Conservation (phyloP, 2,888 invertebrate species). For the Callinectes sapidus region DNA sequence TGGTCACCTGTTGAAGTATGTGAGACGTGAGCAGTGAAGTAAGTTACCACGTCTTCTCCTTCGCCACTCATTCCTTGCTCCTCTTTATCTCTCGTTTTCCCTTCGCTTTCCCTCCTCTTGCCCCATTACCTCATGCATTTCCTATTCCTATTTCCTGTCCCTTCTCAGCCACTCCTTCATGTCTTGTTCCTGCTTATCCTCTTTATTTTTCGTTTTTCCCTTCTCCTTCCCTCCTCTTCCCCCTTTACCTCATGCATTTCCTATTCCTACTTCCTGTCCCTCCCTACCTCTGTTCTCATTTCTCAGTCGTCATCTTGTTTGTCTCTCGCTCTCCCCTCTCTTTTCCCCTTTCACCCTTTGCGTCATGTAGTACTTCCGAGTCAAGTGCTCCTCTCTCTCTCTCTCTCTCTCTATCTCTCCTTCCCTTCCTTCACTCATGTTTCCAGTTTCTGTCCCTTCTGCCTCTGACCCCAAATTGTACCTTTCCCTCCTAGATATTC, state of each 20-base stretch:
- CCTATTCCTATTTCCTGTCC: not conserved
- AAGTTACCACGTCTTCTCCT: not conserved
- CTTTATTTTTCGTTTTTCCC: not conserved
- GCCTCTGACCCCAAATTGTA: not conserved
- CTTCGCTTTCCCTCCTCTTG: not conserved
- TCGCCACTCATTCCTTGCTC: not conserved
- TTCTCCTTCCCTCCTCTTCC: not conserved
- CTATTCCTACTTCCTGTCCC: not conserved
- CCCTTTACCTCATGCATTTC: not conserved
- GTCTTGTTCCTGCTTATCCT: not conserved
- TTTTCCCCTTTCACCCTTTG: not conserved
- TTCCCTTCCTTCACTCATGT: not conserved
- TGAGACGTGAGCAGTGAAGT: not conserved
- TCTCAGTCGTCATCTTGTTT: not conserved
- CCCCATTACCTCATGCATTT: not conserved
- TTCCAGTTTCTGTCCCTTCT: not conserved
- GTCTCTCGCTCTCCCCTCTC: not conserved
- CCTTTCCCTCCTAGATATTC: not conserved
- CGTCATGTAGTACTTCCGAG: not conserved
- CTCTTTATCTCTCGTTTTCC: not conserved
- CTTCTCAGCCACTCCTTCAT: not conserved
- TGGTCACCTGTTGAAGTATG: constrained; percentile 8
- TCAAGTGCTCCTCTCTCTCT: not conserved
- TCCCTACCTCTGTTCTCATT: not conserved
- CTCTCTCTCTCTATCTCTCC: too few species aligned